phyloP scores from a whole-genome alignment of 2,888 invertebrate genomes.

The Acanthopleura granulata region DNA sequence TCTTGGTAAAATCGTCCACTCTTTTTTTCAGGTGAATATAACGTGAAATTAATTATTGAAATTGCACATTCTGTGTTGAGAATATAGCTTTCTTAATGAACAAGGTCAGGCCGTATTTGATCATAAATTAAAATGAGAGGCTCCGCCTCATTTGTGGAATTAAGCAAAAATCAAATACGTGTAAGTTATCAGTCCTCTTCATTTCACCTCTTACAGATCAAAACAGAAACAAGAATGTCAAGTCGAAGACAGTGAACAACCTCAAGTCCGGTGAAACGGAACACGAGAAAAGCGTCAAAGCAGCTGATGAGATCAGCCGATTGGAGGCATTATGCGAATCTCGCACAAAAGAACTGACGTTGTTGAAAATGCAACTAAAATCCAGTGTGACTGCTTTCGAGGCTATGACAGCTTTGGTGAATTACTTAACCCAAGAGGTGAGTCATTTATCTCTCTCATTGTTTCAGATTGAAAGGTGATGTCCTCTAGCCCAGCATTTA shows the following conservation, averaged over 20 bases:
- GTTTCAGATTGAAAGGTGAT: background rate
- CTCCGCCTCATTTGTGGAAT: too few relatives aligned
- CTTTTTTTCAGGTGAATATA: too few relatives aligned
- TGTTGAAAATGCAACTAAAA: slow-evolving; percentile 66
- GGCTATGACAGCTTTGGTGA: slow-evolving; percentile 86
- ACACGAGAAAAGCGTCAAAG: background rate
- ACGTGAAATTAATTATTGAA: too few relatives aligned
- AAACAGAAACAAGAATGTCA: slow-evolving; percentile 46
- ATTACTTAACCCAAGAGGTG: slow-evolving; percentile 81
- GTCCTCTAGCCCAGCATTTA: background rate
- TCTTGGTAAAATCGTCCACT: too few relatives aligned
- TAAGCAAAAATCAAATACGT: too few relatives aligned
- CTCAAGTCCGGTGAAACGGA: slow-evolving; percentile 14
- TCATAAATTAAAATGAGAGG: too few relatives aligned
- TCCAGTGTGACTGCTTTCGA: slow-evolving; percentile 80
- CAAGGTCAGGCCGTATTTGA: too few relatives aligned
- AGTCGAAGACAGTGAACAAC: slow-evolving; percentile 30
- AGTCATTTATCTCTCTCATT: slow-evolving; percentile 33
- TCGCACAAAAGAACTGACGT: slow-evolving; percentile 68
- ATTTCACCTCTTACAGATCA: slow-evolving; percentile 42
- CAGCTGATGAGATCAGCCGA: slow-evolving; percentile 29
- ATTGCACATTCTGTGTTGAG: too few relatives aligned
- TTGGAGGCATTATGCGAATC: slow-evolving; percentile 69
- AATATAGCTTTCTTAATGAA: too few relatives aligned
- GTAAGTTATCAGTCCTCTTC: too few relatives aligned